These are phyloP conservation scores for Nycticryphes semicollaris DNA, from an alignment of 2,113 vertebrate genomes.

Conservation along the genomic window DNA sequence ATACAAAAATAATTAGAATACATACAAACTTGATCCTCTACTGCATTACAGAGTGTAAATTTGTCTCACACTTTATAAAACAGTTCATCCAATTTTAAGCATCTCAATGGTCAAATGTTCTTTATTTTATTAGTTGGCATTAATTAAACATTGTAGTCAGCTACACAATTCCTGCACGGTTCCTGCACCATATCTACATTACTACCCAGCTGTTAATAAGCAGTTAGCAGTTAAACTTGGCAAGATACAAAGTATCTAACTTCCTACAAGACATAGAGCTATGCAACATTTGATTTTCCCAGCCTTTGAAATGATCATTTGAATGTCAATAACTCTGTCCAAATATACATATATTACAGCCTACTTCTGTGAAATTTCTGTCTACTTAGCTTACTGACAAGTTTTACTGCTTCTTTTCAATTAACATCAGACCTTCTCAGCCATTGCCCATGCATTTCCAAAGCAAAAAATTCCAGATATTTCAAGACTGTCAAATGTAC, in stretches of 20 bases:
- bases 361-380: neutral
- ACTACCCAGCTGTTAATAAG: neutral
- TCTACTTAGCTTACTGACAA: conserved; percentile 28
- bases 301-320: neutral
- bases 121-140: neutral
- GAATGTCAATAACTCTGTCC: neutral
- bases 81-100: neutral
- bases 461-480: conserved; percentile 2
- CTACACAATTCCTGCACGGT: neutral
- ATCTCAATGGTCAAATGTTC: neutral
- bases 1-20: neutral
- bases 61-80: neutral
- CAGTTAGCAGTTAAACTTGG: conserved; percentile 18
- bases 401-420: conserved; percentile 43
- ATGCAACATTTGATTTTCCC: neutral
- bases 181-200: neutral
- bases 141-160: conserved; percentile 1
- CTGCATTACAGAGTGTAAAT: neutral
- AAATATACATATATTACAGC: neutral
- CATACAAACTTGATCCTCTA: neutral
- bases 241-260: neutral
- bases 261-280: conserved; percentile 3
- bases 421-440: conserved; percentile 44
- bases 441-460: conserved; percentile 7
- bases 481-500: conserved; percentile 25